Percentiles rank a stretch among this genome's conserved stretches.
phyloP scores from a whole-genome alignment of 2,797 vertebrate species.

The Ateles fusciceps region DNA sequence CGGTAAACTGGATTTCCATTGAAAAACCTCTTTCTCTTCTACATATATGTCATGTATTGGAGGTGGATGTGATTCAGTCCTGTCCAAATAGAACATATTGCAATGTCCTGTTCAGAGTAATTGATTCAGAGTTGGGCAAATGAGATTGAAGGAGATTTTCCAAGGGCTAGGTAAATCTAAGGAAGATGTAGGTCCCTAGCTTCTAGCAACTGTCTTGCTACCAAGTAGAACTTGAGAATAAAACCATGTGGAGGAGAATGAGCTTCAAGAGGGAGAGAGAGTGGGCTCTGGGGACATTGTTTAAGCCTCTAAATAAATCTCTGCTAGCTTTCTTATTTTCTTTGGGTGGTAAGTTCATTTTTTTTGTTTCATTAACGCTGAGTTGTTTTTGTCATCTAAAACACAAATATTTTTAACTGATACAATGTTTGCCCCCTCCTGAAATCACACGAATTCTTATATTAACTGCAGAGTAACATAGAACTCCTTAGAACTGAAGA shows the following conservation, averaged over 20 bases:
- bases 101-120: background rate
- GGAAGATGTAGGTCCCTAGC: background rate
- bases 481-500: background rate
- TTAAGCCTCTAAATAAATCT: background rate
- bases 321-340: background rate
- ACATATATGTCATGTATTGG: background rate
- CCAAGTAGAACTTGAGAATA: background rate
- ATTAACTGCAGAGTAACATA: background rate
- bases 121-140: background rate
- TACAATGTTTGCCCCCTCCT: background rate
- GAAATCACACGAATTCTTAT: background rate
- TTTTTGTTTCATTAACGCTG: background rate
- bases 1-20: background rate
- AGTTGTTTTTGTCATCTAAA: background rate
- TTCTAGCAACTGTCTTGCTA: background rate
- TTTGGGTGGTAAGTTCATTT: background rate
- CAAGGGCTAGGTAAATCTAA: background rate
- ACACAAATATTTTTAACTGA: background rate
- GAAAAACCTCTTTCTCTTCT: background rate
- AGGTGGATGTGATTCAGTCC: background rate
- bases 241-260: background rate
- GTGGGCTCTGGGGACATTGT: background rate
- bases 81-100: background rate
- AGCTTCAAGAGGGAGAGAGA: background rate
- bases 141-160: background rate